Evolutionary conservation across 30 jellyfish, hydroid and myxozoan species (phyloP).

Genomic region (Hydractinia echinata): DNA sequence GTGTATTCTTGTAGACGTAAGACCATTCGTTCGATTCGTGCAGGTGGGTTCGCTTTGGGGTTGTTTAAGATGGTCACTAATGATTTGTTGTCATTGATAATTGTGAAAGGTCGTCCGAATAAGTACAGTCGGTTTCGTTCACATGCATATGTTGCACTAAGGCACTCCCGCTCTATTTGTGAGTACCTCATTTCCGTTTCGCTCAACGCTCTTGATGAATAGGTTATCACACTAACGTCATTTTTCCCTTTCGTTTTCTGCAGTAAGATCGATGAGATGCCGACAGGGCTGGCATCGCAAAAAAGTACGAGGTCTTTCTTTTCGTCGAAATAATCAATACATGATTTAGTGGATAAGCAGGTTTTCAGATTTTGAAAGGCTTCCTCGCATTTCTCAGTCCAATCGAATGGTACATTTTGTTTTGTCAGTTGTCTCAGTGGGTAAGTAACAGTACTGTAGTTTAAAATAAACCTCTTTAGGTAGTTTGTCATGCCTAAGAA

Average conservation of each 20-base stretch:
- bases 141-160: too few relatives aligned
- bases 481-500: too few relatives aligned
- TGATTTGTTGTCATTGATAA: conserved; percentile 12
- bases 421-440: too few relatives aligned
- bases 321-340: neutral
- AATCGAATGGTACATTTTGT: too few relatives aligned
- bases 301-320: neutral
- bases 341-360: neutral
- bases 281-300: neutral
- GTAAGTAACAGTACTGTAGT: too few relatives aligned
- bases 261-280: neutral
- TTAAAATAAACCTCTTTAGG: too few relatives aligned
- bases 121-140: too few relatives aligned
- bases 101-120: conserved; percentile 11
- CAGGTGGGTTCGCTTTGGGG: conserved; percentile 27
- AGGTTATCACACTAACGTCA: neutral
- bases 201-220: conserved; percentile 11
- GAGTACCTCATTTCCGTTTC: neutral
- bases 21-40: conserved; percentile 21
- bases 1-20: conserved; percentile 12
- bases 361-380: neutral
- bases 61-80: conserved; percentile 17
- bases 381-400: too few relatives aligned
- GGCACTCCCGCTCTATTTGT: neutral
- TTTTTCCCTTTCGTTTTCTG: neutral